These are phyloP conservation scores for Synergus umbraculus DNA, from an alignment of 2,888 invertebrate genomes.

Conservation along the genomic window DNA sequence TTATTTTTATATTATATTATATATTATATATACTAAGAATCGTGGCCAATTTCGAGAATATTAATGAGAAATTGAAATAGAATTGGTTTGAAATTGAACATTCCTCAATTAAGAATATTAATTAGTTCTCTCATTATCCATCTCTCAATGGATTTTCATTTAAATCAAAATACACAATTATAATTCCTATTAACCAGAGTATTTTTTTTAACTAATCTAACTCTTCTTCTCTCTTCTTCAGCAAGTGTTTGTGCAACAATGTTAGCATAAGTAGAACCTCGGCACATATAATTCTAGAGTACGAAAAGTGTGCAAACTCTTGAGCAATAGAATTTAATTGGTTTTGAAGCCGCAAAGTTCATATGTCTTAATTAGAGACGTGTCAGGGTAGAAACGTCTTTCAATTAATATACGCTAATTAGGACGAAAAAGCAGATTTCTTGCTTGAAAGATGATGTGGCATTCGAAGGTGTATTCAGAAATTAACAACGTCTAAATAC, in stretches of 20 bases:
- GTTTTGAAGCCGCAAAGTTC: not conserved
- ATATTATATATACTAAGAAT: no score
- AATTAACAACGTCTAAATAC: not conserved
- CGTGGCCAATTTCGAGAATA: no score
- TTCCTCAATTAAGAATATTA: not conserved
- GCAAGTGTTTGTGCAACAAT: not conserved
- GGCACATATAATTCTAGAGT: not conserved
- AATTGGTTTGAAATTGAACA: no score
- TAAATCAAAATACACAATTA: not conserved
- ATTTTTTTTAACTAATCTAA: not conserved
- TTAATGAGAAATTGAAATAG: no score
- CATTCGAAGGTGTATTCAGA: not conserved
- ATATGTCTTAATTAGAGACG: constrained; percentile 9
- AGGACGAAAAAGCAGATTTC: not conserved
- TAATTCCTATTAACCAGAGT: not conserved
- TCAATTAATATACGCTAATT: constrained; percentile 16
- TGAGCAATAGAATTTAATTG: not conserved
- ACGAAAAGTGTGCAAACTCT: constrained; percentile 3
- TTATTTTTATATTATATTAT: no score
- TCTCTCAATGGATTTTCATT: not conserved
- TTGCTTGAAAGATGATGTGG: not conserved
- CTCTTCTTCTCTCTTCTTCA: not conserved
- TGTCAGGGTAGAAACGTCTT: not conserved
- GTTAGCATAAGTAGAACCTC: not conserved
- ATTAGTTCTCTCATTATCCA: not conserved